A percentile compares a stretch with the other conserved stretches of the same genome.
Evolutionary conservation across 2,888 invertebrate genomes (phyloP).

Genomic region (Ligdia adustata): DNA sequence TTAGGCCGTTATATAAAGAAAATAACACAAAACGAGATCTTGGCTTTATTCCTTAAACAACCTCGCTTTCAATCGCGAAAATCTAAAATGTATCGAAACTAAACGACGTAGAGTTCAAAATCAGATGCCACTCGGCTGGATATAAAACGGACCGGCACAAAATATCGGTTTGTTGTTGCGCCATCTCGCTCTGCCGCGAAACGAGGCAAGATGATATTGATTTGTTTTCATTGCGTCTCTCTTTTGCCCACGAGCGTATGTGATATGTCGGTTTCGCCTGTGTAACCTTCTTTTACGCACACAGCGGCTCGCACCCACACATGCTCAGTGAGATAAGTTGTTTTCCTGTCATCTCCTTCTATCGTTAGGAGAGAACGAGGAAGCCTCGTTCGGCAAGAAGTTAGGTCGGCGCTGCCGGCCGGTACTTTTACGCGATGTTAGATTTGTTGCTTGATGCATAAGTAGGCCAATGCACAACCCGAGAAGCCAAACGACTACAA

Average conservation of each 20-base stretch:
- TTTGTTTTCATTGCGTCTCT: constrained; percentile 85
- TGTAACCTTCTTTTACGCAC: constrained; percentile 79
- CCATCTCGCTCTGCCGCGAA: constrained; percentile 75
- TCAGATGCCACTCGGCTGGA: constrained; percentile 35
- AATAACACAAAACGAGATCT: constrained; percentile 36
- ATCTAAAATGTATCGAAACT: constrained; percentile 44
- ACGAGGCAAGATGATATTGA: constrained; percentile 77
- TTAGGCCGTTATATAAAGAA: constrained; percentile 3
- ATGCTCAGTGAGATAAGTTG: constrained; percentile 64
- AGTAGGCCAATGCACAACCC: constrained; percentile 45
- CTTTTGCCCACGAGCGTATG: constrained; percentile 60
- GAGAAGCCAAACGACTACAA: constrained; percentile 17
- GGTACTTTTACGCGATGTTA: constrained; percentile 48
- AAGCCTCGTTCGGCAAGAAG: constrained; percentile 48
- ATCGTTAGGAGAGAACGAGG: constrained; percentile 61
- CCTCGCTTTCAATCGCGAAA: constrained; percentile 8
- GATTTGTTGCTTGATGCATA: constrained; percentile 37
- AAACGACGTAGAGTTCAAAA: constrained; percentile 50
- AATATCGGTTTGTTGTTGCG: constrained; percentile 82
- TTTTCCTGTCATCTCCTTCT: constrained; percentile 80
- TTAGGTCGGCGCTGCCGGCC: constrained; percentile 33
- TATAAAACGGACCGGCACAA: constrained; percentile 64
- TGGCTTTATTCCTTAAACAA: constrained; percentile 53
- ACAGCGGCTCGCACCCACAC: constrained; percentile 45
- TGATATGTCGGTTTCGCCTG: constrained; percentile 64